A percentile compares a stretch with the other conserved stretches of the same genome.
These are phyloP conservation scores for Formica selysi DNA, from an alignment of 1,140 invertebrate genomes.

Conservation along the genomic window DNA sequence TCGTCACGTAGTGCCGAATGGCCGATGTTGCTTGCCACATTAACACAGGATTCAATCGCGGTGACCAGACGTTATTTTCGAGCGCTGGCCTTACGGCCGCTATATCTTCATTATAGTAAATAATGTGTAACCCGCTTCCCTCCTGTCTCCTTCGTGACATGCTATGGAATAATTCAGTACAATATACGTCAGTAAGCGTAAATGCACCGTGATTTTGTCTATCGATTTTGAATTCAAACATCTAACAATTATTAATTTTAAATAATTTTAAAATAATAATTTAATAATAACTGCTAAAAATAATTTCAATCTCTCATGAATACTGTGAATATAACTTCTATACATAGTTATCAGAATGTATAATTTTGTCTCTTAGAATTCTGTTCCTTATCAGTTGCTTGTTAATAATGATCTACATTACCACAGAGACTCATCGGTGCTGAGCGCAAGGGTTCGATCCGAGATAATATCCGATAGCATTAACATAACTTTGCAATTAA, in stretches of 20 bases:
- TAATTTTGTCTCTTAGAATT: slow-evolving; percentile 1
- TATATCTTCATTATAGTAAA: slow-evolving; percentile 48
- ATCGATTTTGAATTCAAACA: too few relatives aligned
- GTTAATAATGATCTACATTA: slow-evolving; percentile 1
- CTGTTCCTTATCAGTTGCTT: background rate
- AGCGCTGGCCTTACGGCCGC: slow-evolving; percentile 37
- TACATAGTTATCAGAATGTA: background rate
- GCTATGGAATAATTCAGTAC: background rate
- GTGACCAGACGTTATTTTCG: slow-evolving; percentile 45
- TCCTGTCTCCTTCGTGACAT: background rate
- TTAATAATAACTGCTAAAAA: background rate
- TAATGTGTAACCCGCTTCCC: slow-evolving; percentile 15
- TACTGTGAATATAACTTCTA: background rate
- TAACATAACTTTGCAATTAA: slow-evolving; percentile 32
- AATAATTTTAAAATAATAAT: background rate
- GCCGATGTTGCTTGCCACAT: slow-evolving; percentile 19
- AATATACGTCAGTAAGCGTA: background rate
- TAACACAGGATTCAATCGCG: slow-evolving; percentile 63
- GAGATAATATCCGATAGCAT: background rate
- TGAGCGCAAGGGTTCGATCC: background rate
- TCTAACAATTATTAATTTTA: too few relatives aligned
- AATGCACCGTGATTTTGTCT: background rate
- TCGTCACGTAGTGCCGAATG: slow-evolving; percentile 65
- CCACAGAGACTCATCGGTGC: background rate
- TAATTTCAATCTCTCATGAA: background rate